Evolutionary conservation across 2,888 invertebrate genomes (phyloP).

Genomic region (Ophion ventricosus): DNA sequence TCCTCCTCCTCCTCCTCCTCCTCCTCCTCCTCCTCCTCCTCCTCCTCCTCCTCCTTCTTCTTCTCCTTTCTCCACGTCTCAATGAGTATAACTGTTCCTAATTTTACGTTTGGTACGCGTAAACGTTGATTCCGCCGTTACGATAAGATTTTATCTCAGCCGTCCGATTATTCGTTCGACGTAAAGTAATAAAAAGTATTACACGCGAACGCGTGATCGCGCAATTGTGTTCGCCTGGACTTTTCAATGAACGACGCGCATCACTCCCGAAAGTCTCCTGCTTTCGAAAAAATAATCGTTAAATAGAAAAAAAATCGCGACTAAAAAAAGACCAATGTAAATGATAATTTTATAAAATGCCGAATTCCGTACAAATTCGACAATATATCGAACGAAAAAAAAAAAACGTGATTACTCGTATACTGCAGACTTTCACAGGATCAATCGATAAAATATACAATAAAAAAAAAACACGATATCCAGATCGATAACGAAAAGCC

Average conservation of each 20-base stretch:
- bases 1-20: not conserved
- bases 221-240: slow-evolving; percentile 19
- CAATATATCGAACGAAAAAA: not conserved
- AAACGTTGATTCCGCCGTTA: slow-evolving; percentile 56
- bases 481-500: too few species aligned
- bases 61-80: slow-evolving; percentile 11
- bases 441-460: too few species aligned
- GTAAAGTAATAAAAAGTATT: slow-evolving; percentile 34
- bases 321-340: too few species aligned
- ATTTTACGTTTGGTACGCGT: slow-evolving; percentile 59
- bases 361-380: not conserved
- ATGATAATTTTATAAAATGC: not conserved
- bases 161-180: slow-evolving; percentile 55
- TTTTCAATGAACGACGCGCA: slow-evolving; percentile 29
- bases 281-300: not conserved
- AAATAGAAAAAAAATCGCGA: too few species aligned
- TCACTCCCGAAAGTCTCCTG: slow-evolving; percentile 12
- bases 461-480: too few species aligned
- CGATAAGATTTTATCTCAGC: slow-evolving; percentile 63
- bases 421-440: too few species aligned
- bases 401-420: not conserved
- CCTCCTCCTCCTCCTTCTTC: not conserved
- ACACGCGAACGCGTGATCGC: slow-evolving; percentile 12
- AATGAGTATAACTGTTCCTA: slow-evolving; percentile 63
- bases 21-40: not conserved